Base-by-base conservation (phyloP, 2,797 vertebrate genomes). In the Pteronotus mesoamericanus region DNA sequence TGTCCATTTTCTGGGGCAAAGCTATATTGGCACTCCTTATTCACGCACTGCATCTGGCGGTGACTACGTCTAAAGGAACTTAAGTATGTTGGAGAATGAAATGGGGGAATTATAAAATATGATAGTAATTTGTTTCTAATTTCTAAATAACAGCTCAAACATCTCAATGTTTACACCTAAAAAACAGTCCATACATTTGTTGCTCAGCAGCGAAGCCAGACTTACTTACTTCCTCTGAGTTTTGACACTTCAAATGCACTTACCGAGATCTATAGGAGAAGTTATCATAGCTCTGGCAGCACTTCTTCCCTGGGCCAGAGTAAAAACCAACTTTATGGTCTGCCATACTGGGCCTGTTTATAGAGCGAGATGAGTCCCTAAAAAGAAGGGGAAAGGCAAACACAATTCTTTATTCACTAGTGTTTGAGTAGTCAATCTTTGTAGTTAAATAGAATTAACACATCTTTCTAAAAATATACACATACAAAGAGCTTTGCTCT, bases 11-110 rank as follows among this genome's bases (percentile, higher is more conserved):
- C 99, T 0, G 98, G 84, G 0, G 98, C 88, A 83, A 99, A 99
- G 26, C 99, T 98, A 44, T 99, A 99, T 96, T 99, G 99, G 95
- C 99, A 99, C 18, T 99, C 99, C 91, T 99, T 99, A 94, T 98
- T 99, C 64, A 99, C 96, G 34, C 98, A 98, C 21, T 59, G 99
- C 98, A 99, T 97, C 89, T 99, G 99, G 19, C 99, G 98, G 1
- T 99, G 99, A 95, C 98, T 99, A 22, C 98, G 99, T 66, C 99
- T 99, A 94, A 94, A 98, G 0, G 98, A 98, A 89, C 98, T 99
- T 77, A 37, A 88, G 42, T 51, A 74, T 64, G 91, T 82, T 51
- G 10, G 32, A 92, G 72, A 59, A 68, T 68, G 18, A 94, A 12
- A 89, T 53, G 0, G 48, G 7, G 1, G 64, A 89, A 78, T 2